Evolutionary conservation across 2,113 vertebrate species (phyloP), one percentile per base, ranked within the genome.

Genomic region (Emydura subglobosa): DNA sequence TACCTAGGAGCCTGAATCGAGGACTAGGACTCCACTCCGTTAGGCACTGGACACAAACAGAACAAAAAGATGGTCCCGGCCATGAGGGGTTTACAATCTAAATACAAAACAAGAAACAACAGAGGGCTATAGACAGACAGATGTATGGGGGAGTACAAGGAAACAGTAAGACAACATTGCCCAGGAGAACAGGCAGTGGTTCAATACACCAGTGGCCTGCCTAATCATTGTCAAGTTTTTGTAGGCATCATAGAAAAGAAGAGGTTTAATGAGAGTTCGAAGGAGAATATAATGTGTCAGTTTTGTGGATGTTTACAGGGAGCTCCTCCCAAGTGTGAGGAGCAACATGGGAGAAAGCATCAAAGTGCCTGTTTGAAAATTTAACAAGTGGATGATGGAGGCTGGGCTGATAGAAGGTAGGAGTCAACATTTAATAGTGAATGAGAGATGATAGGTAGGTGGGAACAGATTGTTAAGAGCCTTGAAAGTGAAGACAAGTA

Each of bases 191-290:
- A 12, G 1, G 10, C 22, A 5, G 93, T 42, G 55, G 6, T 19
- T 83, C 19, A 51, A 50, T 55, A 72, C 25, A 57, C 34, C 10
- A 0, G 5, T 50, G 34, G 39, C 68, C 65, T n/a, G 39, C 68
- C 65, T n/a, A 2, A 74, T 8, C 7, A 5, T 22, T 74, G n/a
- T 74, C 68, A 51, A 81, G 59, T 34, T 61, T 61, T 61, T 34
- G 6, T 61, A 61, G 49, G 4, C 79, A 87, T 11, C 17, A 1
- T 4, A 44, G 27, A 29, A 68, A 78, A 78, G 54, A 39, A 55
- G 85, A 55, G 54, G 24, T 6, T 24, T 55, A 11, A 9, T 4
- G 39, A 16, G 55, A 27, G 11, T 1, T 1, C 54, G 1, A 3
- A 85, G 24, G 49, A 44, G 16, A 49, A n/a, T 47, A 47, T 82